These are phyloP conservation scores for Nerophis lumbriciformis DNA, from an alignment of 2,113 vertebrate species.

Conservation along the genomic window DNA sequence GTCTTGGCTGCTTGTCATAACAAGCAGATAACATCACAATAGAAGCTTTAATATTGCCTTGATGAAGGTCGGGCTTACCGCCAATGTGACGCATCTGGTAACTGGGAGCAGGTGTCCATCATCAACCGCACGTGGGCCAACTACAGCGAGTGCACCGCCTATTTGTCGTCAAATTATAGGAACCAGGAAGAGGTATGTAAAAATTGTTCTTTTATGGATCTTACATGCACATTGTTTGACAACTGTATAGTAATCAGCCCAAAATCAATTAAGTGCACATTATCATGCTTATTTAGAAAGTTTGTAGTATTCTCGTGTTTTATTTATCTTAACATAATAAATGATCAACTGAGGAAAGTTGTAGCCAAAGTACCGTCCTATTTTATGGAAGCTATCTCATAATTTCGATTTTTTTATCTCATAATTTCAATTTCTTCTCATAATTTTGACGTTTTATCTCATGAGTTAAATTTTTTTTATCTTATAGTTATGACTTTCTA, in stretches of 20 bases:
- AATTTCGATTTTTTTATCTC: too few relatives aligned
- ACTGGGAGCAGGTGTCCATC: slow-evolving; percentile 77
- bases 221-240: background rate
- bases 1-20: background rate
- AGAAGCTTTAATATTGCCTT: background rate
- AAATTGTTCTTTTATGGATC: background rate
- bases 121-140: slow-evolving; percentile 91
- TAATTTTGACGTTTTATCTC: too few relatives aligned
- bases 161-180: slow-evolving; percentile 72
- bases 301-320: too few relatives aligned
- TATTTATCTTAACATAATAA: too few relatives aligned
- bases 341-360: too few relatives aligned
- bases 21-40: background rate
- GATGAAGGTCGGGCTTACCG: slow-evolving; percentile 78
- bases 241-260: too few relatives aligned
- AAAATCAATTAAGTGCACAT: background rate
- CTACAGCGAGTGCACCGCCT: slow-evolving; percentile 82
- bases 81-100: slow-evolving; percentile 73
- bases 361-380: too few relatives aligned
- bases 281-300: too few relatives aligned
- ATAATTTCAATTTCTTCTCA: too few relatives aligned
- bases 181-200: slow-evolving; percentile 73
- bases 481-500: too few relatives aligned
- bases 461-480: too few relatives aligned
- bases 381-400: too few relatives aligned